Evolutionary conservation across 2,797 vertebrate genomes (phyloP), one percentile per base, ranked within the genome.

Genomic region (Thunnus albacares): DNA sequence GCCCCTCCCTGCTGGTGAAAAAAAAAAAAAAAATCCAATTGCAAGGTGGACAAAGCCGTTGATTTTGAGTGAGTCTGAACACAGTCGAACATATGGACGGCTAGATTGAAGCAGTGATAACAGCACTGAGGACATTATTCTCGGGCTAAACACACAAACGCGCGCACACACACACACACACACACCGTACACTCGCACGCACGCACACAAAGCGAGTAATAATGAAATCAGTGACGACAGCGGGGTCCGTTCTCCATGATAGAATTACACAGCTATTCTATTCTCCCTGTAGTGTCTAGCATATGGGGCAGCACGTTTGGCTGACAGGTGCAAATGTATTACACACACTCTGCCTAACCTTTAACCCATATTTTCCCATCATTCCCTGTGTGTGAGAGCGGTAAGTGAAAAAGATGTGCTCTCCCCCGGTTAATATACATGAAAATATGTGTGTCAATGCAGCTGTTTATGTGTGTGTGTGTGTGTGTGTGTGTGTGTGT

Each of bases 401-500:
- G 60, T 79, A 57, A 71, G 86, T 82, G 71, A 86, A 82, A 86
- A 81, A 69, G 69, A 90, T 95, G 92, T 51, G 47, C 47, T 49
- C 47, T 49, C 17, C 2, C 24, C 47, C 47, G 3, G 47, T 51
- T 96, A 96, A 96, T 95, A 93, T 92, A 92, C 91, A 93, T 93
- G 94, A 86, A 94, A 95, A 96, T 90, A 72, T 92, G 88, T 83
- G 88, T 83, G 87, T 90, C 80, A 81, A 43, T 93, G 95, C 96
- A 97, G 96, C 96, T 96, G 96, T 94, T 94, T 93, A 90, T 90
- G 91, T 88, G 91, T 92, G 24, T 49, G 68, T 56, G 66, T 47
- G 51, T 26, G 56, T 6, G 91, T 92, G 24, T 49, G 68, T 56
- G 66, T 47, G 51, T 26, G 56, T 6, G 24, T 26, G 24, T 24